Percentiles rank a stretch among this genome's conserved stretches.
These are phyloP conservation scores for Calvadosia cruxmelitensis DNA, from an alignment of 30 jellyfish, hydroid and myxozoan species.

Conservation along the genomic window DNA sequence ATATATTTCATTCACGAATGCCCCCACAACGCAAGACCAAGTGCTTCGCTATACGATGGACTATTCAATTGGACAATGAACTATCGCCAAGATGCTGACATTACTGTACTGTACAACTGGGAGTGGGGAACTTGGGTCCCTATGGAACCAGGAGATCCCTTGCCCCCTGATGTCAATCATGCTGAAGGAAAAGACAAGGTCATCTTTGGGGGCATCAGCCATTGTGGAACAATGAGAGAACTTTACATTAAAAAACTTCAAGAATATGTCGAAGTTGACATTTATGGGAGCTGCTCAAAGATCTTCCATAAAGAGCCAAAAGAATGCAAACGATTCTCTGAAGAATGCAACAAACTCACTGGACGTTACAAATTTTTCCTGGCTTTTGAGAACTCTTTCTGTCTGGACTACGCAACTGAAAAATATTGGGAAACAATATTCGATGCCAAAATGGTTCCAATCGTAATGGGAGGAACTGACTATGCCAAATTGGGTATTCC, in stretches of 20 bases:
- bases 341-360: slow-evolving; percentile 18
- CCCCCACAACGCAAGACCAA: slow-evolving; percentile 59
- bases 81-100: slow-evolving; percentile 60
- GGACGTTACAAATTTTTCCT: slow-evolving; percentile 63
- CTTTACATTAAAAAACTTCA: slow-evolving; percentile 41
- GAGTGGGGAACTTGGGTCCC: slow-evolving; percentile 86
- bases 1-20: slow-evolving; percentile 59
- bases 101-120: slow-evolving; percentile 74
- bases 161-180: slow-evolving; percentile 18
- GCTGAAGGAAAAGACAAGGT: slow-evolving; percentile 59
- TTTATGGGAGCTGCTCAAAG: slow-evolving; percentile 66
- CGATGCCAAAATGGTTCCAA: slow-evolving; percentile 67
- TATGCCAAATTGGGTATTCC: slow-evolving; percentile 35
- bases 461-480: slow-evolving; percentile 86
- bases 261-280: slow-evolving; percentile 43
- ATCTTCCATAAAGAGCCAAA: slow-evolving; percentile 36
- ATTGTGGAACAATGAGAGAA: slow-evolving; percentile 78
- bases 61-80: slow-evolving; percentile 84
- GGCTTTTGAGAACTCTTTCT: slow-evolving; percentile 73
- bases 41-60: slow-evolving; percentile 50
- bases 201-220: slow-evolving; percentile 53
- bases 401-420: slow-evolving; percentile 65
- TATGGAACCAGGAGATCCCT: slow-evolving; percentile 9
- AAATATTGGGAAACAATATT: slow-evolving; percentile 38
- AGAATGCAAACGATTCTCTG: slow-evolving; percentile 26